Evolutionary conservation across 2,797 vertebrate genomes (phyloP).

Genomic region (Erithacus rubecula): DNA sequence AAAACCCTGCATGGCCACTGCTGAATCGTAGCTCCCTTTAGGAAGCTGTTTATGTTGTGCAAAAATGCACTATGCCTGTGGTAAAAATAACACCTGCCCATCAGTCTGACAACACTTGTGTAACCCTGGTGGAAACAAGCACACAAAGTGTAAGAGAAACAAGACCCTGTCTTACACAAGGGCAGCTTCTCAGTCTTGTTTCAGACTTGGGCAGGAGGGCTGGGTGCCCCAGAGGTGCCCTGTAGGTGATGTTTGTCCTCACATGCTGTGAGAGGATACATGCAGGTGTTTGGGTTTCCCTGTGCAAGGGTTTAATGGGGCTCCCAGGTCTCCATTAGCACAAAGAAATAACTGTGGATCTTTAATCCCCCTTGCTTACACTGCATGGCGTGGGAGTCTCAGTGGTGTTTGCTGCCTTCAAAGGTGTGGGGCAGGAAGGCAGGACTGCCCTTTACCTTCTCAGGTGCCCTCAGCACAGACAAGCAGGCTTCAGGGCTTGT

Average conservation of each 20-base stretch:
- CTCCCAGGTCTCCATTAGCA: accelerated
- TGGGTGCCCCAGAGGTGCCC: background rate
- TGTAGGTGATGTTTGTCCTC: background rate
- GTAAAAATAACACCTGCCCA: background rate
- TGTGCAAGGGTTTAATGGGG: background rate
- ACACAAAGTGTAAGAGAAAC: background rate
- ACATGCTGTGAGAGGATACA: accelerated
- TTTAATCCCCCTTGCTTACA: background rate
- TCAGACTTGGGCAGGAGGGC: background rate
- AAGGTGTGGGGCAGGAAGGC: background rate
- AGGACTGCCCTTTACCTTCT: background rate
- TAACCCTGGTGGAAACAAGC: background rate
- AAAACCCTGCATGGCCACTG: background rate
- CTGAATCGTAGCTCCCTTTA: background rate
- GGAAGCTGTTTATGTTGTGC: background rate
- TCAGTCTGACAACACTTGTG: background rate
- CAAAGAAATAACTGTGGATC: background rate
- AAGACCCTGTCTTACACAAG: background rate
- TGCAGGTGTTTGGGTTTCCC: background rate
- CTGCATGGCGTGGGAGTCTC: background rate
- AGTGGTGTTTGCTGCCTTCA: background rate
- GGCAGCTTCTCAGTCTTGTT: background rate
- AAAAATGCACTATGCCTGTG: background rate
- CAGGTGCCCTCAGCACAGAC: background rate
- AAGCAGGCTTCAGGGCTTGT: background rate